Evolutionary conservation across 2,797 vertebrate genomes (phyloP), one percentile per base, ranked within the genome.

Genomic region (Acanthis flammea): DNA sequence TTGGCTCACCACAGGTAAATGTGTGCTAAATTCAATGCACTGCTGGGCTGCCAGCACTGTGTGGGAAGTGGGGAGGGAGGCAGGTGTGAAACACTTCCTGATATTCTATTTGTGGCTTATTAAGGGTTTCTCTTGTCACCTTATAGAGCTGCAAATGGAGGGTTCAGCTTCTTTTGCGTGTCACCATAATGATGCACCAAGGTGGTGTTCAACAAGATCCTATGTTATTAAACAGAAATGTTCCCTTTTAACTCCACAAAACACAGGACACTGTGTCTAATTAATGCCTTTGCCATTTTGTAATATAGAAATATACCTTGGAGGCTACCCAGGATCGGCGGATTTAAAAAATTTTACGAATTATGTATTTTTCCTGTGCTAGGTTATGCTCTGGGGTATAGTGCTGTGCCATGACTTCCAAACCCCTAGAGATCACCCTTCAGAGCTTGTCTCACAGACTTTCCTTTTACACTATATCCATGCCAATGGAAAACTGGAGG

Each of bases 101-200:
- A 13, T 83, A 62, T 62, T 68, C 73, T 80, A 41, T 63, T 92
- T 60, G 48, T 90, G 73, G n/a, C n/a, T 95, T 75, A 86, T 92
- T 94, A 92, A 72, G 37, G 66, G 53, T 84, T 88, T 88, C 37
- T 90, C 66, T 92, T 86, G 82, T 78, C 91, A 92, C 63, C 54
- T 93, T 71, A 66, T 23, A 86, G 93, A 95, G 87, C 66, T 92
- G 91, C n/a, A 87, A 93, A 93, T 35, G 41, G 55, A 86, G 33
- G 73, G 50, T 14, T 47, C 77, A 86, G 47, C 30, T 68, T 51
- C 51, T 81, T 86, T 48, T 62, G 41, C 27, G 8, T 39, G 54
- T 68, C 88, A 54, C 31, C 24, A 0, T 39, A 86, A 80, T 74
- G 65, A 80, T n/a, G 35, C 61, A 81, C 85, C 42, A n/a, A 86